These are phyloP conservation scores for Pimpla rufipes DNA, from an alignment of 2,888 invertebrate genomes.

Conservation along the genomic window DNA sequence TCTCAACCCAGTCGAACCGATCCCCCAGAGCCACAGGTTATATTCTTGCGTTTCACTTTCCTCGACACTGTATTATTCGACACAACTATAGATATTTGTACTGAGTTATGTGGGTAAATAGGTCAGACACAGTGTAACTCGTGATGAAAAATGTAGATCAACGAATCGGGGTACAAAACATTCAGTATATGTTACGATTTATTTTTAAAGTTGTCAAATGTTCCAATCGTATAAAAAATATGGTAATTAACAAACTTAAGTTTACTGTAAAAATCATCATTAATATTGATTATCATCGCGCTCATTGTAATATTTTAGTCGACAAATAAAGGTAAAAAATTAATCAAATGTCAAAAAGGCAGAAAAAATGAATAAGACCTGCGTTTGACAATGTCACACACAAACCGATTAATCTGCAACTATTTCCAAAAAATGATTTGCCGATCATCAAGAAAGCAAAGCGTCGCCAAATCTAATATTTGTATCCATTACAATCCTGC, in stretches of 20 bases:
- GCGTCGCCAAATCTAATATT: not conserved
- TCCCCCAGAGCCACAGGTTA: conserved; percentile 51
- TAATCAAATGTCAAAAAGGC: too few relatives aligned
- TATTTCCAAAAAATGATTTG: not conserved
- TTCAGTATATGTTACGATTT: not conserved
- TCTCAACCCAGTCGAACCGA: conserved; percentile 41
- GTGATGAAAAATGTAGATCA: not conserved
- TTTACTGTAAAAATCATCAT: too few relatives aligned
- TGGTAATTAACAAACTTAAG: too few relatives aligned
- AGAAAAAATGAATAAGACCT: too few relatives aligned
- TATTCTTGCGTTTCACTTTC: conserved; percentile 42
- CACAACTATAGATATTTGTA: not conserved
- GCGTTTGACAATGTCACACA: too few relatives aligned
- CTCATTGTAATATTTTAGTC: too few relatives aligned
- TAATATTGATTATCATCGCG: too few relatives aligned
- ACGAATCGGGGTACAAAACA: not conserved
- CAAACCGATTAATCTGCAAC: too few relatives aligned
- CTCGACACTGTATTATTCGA: conserved; percentile 2
- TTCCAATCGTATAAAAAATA: too few relatives aligned
- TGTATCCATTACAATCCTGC: not conserved
- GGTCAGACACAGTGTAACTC: conserved; percentile 23
- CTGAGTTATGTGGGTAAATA: conserved; percentile 12
- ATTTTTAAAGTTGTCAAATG: not conserved
- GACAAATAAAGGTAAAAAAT: too few relatives aligned
- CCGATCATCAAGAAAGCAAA: too few relatives aligned